These are phyloP conservation scores for Eriosoma lanigerum DNA, from an alignment of 1,140 invertebrate genomes.

Conservation along the genomic window DNA sequence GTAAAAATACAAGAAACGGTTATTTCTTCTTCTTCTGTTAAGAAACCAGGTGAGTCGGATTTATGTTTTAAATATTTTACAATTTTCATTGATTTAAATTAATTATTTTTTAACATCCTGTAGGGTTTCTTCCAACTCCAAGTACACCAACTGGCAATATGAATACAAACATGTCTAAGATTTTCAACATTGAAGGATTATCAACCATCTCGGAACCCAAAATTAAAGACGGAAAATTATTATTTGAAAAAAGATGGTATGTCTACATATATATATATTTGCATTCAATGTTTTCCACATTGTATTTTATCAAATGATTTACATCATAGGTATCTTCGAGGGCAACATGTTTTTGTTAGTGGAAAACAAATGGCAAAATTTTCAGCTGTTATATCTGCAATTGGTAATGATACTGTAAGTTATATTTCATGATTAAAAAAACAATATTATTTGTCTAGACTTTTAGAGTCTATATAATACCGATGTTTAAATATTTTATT, in stretches of 20 bases:
- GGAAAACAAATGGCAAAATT: slow-evolving; percentile 80
- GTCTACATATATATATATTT: too few species aligned
- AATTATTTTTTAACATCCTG: slow-evolving; percentile 1
- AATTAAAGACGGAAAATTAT: slow-evolving; percentile 91
- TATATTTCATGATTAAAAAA: too few species aligned
- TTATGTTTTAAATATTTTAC: neutral
- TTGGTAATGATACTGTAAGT: slow-evolving; percentile 84
- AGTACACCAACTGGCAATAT: slow-evolving; percentile 31
- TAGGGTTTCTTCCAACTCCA: slow-evolving; percentile 27
- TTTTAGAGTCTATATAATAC: neutral
- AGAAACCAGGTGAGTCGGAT: slow-evolving; percentile 60
- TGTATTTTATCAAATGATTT: neutral
- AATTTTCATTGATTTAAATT: neutral
- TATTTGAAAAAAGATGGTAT: slow-evolving; percentile 90
- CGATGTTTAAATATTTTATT: slow-evolving; percentile 55
- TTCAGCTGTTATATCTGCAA: slow-evolving; percentile 82
- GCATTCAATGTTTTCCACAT: too few species aligned
- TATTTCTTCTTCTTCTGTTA: slow-evolving; percentile 58
- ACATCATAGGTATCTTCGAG: slow-evolving; percentile 76
- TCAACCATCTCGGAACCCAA: slow-evolving; percentile 26
- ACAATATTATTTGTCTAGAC: neutral
- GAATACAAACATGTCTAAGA: slow-evolving; percentile 27
- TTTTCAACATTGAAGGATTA: slow-evolving; percentile 18
- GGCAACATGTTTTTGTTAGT: slow-evolving; percentile 88
- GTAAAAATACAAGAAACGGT: slow-evolving; percentile 20